phyloP scores from a whole-genome alignment of 2,888 invertebrate genomes.

The Ophion costatus region DNA sequence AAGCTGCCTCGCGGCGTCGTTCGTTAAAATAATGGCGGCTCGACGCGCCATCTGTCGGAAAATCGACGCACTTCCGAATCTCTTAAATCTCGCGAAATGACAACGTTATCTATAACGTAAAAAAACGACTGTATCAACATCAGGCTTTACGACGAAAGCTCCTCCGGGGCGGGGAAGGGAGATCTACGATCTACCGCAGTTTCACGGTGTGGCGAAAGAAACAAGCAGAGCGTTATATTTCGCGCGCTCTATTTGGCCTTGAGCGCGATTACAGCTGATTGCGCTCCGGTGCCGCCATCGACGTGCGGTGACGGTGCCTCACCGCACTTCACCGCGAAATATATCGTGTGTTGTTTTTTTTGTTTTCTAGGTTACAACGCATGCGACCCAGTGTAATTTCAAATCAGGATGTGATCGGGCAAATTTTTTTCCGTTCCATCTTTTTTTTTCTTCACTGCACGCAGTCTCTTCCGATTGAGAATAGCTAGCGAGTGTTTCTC shows the following conservation, averaged over 20 bases:
- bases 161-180: too few species aligned
- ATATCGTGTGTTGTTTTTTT: constrained; percentile 3
- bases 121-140: too few species aligned
- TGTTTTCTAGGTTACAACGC: constrained; percentile 52
- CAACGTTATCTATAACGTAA: too few species aligned
- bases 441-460: constrained; percentile 22
- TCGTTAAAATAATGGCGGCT: too few species aligned
- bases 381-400: constrained; percentile 52
- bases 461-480: constrained; percentile 23
- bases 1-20: too few species aligned
- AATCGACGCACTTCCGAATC: too few species aligned
- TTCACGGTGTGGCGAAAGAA: background rate
- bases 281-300: constrained; percentile 47
- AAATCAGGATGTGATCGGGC: constrained; percentile 62
- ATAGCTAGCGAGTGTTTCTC: constrained; percentile 21
- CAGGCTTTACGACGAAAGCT: too few species aligned
- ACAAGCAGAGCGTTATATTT: background rate
- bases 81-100: too few species aligned
- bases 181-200: background rate
- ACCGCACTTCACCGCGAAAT: constrained; percentile 7
- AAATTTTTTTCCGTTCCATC: constrained; percentile 34
- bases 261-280: constrained; percentile 15
- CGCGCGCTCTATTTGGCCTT: constrained; percentile 4
- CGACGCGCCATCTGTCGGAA: too few species aligned
- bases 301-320: constrained; percentile 35